Evolutionary conservation across 2,888 invertebrate genomes (phyloP).

Genomic region (Griposia aprilina): DNA sequence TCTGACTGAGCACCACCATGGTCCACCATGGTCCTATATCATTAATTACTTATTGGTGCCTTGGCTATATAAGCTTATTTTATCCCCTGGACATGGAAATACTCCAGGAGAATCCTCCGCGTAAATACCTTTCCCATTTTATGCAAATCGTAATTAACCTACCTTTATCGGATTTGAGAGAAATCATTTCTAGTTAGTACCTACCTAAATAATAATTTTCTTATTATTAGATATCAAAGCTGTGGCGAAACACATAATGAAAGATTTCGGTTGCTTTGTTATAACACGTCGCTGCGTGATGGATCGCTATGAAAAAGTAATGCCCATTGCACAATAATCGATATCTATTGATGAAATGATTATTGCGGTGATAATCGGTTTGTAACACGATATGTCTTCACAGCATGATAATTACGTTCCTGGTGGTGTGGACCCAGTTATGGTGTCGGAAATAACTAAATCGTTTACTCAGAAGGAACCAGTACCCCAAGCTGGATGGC

Average conservation of each 20-base stretch:
- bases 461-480: constrained; percentile 77
- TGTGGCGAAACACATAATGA: constrained; percentile 81
- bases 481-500: constrained; percentile 83
- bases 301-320: constrained; percentile 85
- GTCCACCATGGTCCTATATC: not conserved
- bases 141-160: too few relatives aligned
- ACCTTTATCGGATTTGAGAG: not conserved
- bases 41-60: not conserved
- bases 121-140: not conserved
- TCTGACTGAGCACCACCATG: not conserved
- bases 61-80: not conserved
- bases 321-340: not conserved
- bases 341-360: constrained; percentile 2
- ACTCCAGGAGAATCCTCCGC: not conserved
- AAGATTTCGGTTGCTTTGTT: constrained; percentile 82
- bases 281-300: constrained; percentile 85
- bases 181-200: not conserved
- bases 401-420: constrained; percentile 83
- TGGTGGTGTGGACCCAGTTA: constrained; percentile 78
- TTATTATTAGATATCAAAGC: constrained; percentile 76
- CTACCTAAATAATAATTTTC: constrained; percentile 5
- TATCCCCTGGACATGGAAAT: not conserved
- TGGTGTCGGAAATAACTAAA: constrained; percentile 84
- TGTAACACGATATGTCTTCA: constrained; percentile 15
- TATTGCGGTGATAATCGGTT: constrained; percentile 17